These are phyloP conservation scores for Phenganax marumi DNA, from an alignment of 92 coral and sea anemone species.

Conservation along the genomic window DNA sequence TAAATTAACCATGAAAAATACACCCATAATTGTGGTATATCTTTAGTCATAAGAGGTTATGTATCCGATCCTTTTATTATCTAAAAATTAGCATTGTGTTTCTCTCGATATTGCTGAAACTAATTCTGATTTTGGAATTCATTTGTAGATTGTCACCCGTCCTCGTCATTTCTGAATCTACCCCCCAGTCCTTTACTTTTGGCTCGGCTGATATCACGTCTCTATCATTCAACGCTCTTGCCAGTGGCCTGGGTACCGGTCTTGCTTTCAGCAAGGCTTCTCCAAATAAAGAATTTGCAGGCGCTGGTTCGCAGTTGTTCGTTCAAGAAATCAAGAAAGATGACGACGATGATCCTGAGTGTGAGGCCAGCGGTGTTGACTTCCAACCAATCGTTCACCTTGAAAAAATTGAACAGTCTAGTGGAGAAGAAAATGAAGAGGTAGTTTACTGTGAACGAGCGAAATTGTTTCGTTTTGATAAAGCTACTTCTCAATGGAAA, in stretches of 20 bases:
- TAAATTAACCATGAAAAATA: no score
- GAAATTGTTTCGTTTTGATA: conserved; percentile 67
- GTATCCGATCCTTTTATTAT: background rate
- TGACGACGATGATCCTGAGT: conserved; percentile 54
- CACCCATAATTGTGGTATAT: no score
- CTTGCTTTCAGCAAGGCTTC: conserved; percentile 30
- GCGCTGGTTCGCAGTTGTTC: conserved; percentile 56
- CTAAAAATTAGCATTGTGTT: background rate
- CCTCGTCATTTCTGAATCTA: no score
- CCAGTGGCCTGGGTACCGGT: conserved; percentile 40
- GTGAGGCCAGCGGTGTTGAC: conserved; percentile 56
- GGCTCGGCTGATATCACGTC: conserved; percentile 73
- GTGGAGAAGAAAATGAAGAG: conserved; percentile 70
- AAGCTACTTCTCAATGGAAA: conserved; percentile 60
- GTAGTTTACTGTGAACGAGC: conserved; percentile 63
- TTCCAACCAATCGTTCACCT: conserved; percentile 84
- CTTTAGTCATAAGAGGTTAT: background rate
- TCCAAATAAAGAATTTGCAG: conserved; percentile 55
- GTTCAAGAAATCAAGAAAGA: conserved; percentile 1
- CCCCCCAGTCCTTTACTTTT: conserved; percentile 61
- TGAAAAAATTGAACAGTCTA: conserved; percentile 62
- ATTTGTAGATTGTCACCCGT: background rate
- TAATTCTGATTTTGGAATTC: conserved; percentile 9
- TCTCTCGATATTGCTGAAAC: background rate
- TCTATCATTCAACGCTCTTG: conserved; percentile 69